Base-by-base conservation (phyloP, 1,140 invertebrate genomes). In the Coptotermes formosanus region DNA sequence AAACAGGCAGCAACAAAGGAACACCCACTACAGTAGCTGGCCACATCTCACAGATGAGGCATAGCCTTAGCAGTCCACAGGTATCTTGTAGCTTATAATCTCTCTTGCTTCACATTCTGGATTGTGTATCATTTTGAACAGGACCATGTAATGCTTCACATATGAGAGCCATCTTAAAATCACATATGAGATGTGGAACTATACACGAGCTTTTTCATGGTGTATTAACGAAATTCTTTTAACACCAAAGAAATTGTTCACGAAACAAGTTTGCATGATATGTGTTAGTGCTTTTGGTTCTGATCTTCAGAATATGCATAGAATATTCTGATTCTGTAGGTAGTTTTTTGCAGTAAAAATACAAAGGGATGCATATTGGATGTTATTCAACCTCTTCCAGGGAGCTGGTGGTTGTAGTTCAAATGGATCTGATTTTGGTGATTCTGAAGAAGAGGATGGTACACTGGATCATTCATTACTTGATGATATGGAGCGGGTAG, bases 401-500 rank as follows among this genome's bases (percentile, higher is more conserved):
- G 83, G n/a, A n/a, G 12, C 84, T 23, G 84, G 52, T 55, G 83
- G 82, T 3, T 43, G 30, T 8, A 87, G 75, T 8, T 87, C 86
- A n/a, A 85, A 87, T 64, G 64, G 64, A 75, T 85, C 84, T 52
- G 86, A 87, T 44, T 25, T 82, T 32, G 84, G 75, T 32, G n/a
- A 85, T 64, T 52, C 86, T 83, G 88, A 89, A 38, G 44, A 75
- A 19, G 88, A 88, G n/a, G 88, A 84, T 55, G 48, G 14, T 9
- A 55, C 48, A n/a, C 59, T 64, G 59, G 83, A 55, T 75, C 64
- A 75, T 8, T 75, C n/a, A 16, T 32, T 84, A 45, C 19, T 52
- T 16, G 83, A 87, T 32, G 88, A 88, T 4, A 83, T 82, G 30
- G 88, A 88, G 16, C 87, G 87, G 81, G 87, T 89, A 6, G 88